Conservation (phyloP, 1,140 invertebrate genomes). For the Belonocnema kinseyi region DNA sequence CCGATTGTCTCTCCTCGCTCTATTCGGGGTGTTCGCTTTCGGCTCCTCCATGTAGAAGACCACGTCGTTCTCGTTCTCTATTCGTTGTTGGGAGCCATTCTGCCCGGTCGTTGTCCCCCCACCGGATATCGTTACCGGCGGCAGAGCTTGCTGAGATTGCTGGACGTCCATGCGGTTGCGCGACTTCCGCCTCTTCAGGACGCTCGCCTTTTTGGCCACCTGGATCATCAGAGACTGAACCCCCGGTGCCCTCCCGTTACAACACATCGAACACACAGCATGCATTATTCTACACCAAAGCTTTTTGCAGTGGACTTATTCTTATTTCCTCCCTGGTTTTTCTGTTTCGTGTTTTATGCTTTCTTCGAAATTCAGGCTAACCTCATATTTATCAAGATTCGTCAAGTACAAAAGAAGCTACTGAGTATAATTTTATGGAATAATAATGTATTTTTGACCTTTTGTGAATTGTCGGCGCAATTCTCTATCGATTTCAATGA, state of each 20-base stretch:
- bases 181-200: conserved; percentile 83
- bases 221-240: conserved; percentile 82
- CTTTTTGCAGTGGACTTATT: neutral
- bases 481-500: too few species aligned
- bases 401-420: too few species aligned
- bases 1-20: conserved; percentile 78
- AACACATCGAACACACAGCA: conserved; percentile 71
- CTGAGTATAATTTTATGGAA: too few species aligned
- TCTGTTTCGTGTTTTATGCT: neutral
- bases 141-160: conserved; percentile 56
- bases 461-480: too few species aligned
- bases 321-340: conserved; percentile 43
- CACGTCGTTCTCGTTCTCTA: conserved; percentile 82
- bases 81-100: conserved; percentile 58
- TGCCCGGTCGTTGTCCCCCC: conserved; percentile 38
- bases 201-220: conserved; percentile 85
- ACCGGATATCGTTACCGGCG: conserved; percentile 56
- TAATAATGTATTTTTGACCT: too few species aligned
- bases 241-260: conserved; percentile 72
- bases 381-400: too few species aligned
- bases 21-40: conserved; percentile 81
- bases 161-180: conserved; percentile 81
- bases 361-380: conserved; percentile 1
- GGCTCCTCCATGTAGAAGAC: conserved; percentile 84
- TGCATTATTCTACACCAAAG: conserved; percentile 64